These are phyloP conservation scores for Allacma fusca DNA, from an alignment of 2,888 invertebrate species.

Conservation along the genomic window DNA sequence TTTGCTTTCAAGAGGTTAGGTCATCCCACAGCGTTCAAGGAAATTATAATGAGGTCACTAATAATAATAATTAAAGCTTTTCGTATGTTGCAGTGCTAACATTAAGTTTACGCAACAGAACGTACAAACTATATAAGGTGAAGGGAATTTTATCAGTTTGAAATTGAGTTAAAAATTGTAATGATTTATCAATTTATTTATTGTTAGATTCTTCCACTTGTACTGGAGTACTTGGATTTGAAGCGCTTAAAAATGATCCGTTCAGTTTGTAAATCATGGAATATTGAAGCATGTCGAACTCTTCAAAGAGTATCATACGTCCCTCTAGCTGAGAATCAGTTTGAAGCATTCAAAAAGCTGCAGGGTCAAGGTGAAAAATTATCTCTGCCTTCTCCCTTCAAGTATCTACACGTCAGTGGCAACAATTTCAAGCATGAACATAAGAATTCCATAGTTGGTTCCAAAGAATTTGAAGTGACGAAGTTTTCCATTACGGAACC, in stretches of 20 bases:
- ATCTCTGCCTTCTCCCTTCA: neutral
- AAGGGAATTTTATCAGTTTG: no score
- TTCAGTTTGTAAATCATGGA: conserved; percentile 10
- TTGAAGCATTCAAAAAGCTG: neutral
- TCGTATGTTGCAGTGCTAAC: no score
- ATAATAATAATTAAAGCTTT: no score
- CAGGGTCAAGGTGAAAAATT: neutral
- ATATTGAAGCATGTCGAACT: neutral
- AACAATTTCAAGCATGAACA: neutral
- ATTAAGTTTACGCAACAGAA: no score
- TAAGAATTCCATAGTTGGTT: neutral
- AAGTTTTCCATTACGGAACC: neutral
- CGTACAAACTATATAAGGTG: no score
- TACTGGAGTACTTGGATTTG: neutral
- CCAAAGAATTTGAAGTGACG: neutral
- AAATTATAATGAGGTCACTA: no score
- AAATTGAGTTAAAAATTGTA: no score
- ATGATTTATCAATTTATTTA: no score
- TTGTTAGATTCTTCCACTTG: neutral
- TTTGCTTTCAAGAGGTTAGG: no score
- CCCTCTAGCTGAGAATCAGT: neutral
- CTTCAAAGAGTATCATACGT: neutral
- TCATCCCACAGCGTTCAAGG: no score
- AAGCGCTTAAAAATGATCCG: neutral
- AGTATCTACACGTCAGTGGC: neutral